phyloP scores from a whole-genome alignment of 1,140 invertebrate genomes.

The Thaumatotibia leucotreta region DNA sequence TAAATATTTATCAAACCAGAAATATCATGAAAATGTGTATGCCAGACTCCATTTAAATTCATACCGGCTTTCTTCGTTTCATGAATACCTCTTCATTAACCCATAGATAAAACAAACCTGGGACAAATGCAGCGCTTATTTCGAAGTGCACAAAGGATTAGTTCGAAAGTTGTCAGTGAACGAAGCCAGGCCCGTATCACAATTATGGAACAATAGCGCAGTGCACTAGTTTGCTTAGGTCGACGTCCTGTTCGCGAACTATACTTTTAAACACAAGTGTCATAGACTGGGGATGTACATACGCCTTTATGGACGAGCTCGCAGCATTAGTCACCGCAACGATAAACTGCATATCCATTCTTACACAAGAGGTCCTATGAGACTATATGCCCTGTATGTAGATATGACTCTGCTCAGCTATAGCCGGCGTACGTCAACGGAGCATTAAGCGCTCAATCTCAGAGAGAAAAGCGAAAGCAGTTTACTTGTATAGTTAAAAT shows the following conservation, averaged over 20 bases:
- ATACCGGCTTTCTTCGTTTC: background rate
- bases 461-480: constrained; percentile 5
- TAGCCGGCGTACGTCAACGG: background rate
- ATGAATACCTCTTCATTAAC: background rate
- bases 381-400: background rate
- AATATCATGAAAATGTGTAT: too few relatives aligned
- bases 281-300: background rate
- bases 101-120: background rate
- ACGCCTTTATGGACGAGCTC: background rate
- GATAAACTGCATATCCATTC: background rate
- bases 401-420: background rate
- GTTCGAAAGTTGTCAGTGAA: background rate
- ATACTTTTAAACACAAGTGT: background rate
- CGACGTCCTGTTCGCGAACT: background rate
- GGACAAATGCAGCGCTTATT: background rate
- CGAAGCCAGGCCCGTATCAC: background rate
- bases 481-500: background rate
- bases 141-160: background rate
- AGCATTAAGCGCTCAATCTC: background rate
- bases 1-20: too few relatives aligned
- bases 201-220: background rate
- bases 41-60: background rate
- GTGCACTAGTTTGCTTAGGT: background rate
- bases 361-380: background rate
- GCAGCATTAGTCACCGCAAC: background rate